Percentiles rank a stretch among this genome's conserved stretches.
Evolutionary conservation across 2,888 invertebrate genomes (phyloP).

Genomic region (Mylabris sibirica): DNA sequence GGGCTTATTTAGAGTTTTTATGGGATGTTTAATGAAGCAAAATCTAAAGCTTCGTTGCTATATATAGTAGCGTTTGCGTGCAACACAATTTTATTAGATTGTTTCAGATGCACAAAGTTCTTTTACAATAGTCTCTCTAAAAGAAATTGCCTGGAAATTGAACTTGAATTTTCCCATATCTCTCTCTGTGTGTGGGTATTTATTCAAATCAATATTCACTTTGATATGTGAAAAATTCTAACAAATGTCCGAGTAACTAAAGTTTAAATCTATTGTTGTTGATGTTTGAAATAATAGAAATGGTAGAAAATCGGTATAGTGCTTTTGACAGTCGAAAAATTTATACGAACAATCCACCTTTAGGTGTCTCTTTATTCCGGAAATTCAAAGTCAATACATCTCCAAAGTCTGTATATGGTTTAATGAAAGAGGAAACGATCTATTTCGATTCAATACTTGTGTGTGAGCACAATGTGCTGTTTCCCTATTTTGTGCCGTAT

Average conservation of each 20-base stretch:
- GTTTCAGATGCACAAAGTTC: slow-evolving; percentile 11
- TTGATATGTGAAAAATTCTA: background rate
- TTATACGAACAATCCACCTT: background rate
- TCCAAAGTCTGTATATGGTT: background rate
- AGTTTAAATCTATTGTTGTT: slow-evolving; percentile 3
- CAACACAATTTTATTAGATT: slow-evolving; percentile 5
- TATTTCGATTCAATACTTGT: slow-evolving; percentile 13
- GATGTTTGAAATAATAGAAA: slow-evolving; percentile 2
- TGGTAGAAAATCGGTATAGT: background rate
- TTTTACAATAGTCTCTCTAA: background rate
- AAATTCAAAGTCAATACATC: slow-evolving; percentile 13
- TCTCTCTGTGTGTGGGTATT: no score
- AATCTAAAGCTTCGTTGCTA: background rate
- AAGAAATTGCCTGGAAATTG: slow-evolving; percentile 11
- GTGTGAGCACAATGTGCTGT: background rate
- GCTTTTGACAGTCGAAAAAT: slow-evolving; percentile 6
- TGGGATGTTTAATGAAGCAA: slow-evolving; percentile 8
- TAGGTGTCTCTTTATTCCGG: background rate
- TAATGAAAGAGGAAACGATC: slow-evolving; percentile 14
- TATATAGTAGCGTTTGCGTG: background rate
- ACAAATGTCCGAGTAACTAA: background rate
- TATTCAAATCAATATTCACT: background rate
- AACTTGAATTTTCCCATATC: background rate
- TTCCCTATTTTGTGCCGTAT: slow-evolving; percentile 17
- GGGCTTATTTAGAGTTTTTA: slow-evolving; percentile 8